A percentile compares a stretch with the other conserved stretches of the same genome.
These are phyloP conservation scores for Rhynchopsitta pachyrhyncha DNA, from an alignment of 2,113 vertebrate species.

Conservation along the genomic window DNA sequence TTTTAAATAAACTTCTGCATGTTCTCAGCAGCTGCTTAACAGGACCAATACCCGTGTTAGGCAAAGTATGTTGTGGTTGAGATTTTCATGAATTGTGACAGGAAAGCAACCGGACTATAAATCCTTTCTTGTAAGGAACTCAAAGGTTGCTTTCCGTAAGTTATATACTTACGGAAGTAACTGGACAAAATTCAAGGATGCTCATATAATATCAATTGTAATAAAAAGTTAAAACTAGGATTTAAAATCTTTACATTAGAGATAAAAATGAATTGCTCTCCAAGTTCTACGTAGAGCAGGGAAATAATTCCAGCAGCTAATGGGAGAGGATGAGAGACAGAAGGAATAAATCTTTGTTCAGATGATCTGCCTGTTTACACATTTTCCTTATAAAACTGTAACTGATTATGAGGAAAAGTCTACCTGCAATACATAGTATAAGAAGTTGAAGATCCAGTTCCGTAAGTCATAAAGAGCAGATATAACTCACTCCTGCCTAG, in stretches of 20 bases:
- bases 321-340: background rate
- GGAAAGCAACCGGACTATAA: background rate
- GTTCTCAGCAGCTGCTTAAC: background rate
- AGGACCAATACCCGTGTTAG: background rate
- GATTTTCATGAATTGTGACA: background rate
- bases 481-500: background rate
- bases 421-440: background rate
- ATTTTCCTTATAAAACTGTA: background rate
- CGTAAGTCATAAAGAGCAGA: background rate
- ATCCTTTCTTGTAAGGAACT: background rate
- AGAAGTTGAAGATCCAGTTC: background rate
- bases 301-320: background rate
- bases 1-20: background rate
- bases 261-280: background rate
- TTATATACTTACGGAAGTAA: background rate
- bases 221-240: background rate
- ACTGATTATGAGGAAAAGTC: background rate
- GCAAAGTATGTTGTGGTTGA: background rate
- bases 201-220: background rate
- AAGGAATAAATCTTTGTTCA: background rate
- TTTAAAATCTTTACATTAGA: background rate
- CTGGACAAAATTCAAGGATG: background rate
- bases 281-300: background rate
- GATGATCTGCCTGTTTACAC: background rate
- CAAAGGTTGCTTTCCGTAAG: background rate